Evolutionary conservation across 2,888 invertebrate species (phyloP), one percentile per base, ranked within the genome.

Genomic region (Podotricha telesiphe): DNA sequence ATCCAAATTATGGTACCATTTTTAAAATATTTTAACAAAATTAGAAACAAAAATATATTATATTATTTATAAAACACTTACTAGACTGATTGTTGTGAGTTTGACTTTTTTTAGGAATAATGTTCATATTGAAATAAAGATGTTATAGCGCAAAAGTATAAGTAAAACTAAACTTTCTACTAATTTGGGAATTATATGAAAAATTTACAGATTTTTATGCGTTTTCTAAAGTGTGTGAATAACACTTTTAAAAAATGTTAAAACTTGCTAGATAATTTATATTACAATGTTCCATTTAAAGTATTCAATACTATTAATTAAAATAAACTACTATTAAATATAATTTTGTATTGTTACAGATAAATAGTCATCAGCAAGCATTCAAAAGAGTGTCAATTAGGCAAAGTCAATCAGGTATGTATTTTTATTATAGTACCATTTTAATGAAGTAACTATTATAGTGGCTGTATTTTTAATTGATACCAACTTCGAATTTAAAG

Each of bases 271-370:
- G n/a, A n/a, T n/a, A n/a, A n/a, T n/a, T n/a, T n/a, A n/a, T n/a
- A n/a, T n/a, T n/a, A n/a, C n/a, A n/a, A n/a, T n/a, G n/a, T n/a
- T n/a, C n/a, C n/a, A n/a, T 28, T 28, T 2, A 28, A 28, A 28
- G 28, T 28, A 37, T 13, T 51, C 2, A 28, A n/a, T 11, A 34
- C 5, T 15, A 10, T n/a, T n/a, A 34, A n/a, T 34, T n/a, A 0
- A 15, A 8, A 17, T 42, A 22, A 42, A 22, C 1, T n/a, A 6
- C 0, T 45, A 13, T 17, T 28, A 22, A 22, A n/a, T 22, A 17
- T 28, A 28, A 22, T 22, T 22, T 45, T 42, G 2, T 59, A 11
- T 59, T 28, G 28, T 59, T 59, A 45, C 59, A 59, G 59, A 59
- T 28, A 28, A 28, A 28, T 59, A 53, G 10, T n/a, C 45, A 6